These are phyloP conservation scores for Eupithecia tripunctaria DNA, from an alignment of 2,888 invertebrate genomes.

Conservation along the genomic window DNA sequence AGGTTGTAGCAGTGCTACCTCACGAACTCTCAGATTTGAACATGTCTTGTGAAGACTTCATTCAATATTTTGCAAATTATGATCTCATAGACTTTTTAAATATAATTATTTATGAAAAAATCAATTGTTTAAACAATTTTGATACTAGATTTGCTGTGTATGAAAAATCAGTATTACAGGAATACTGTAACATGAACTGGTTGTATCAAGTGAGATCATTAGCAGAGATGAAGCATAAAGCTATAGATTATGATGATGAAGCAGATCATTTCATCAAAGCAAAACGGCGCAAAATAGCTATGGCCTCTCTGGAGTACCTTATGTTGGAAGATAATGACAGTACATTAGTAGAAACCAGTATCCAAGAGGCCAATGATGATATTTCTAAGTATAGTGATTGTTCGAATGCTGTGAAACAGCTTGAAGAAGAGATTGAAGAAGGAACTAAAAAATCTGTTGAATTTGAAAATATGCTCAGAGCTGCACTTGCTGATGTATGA, in stretches of 20 bases:
- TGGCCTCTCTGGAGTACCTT: constrained; percentile 69
- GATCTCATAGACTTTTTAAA: constrained; percentile 83
- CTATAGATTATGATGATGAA: constrained; percentile 68
- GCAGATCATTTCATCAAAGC: constrained; percentile 67
- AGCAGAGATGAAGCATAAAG: constrained; percentile 68
- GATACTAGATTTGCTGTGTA: constrained; percentile 83
- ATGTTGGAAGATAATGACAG: constrained; percentile 73
- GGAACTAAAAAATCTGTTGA: constrained; percentile 74
- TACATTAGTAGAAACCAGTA: constrained; percentile 68
- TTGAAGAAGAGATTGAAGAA: constrained; percentile 78
- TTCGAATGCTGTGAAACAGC: constrained; percentile 69
- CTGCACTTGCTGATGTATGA: constrained; percentile 69
- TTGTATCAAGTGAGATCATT: constrained; percentile 77
- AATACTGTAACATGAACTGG: constrained; percentile 84
- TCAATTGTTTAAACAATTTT: constrained; percentile 75
- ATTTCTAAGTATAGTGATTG: constrained; percentile 67
- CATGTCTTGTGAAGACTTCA: constrained; percentile 68
- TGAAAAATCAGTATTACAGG: constrained; percentile 78
- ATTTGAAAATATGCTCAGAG: constrained; percentile 77
- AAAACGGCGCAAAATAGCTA: constrained; percentile 75
- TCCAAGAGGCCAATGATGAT: constrained; percentile 63
- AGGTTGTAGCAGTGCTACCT: constrained; percentile 75
- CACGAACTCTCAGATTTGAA: constrained; percentile 68
- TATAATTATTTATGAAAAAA: constrained; percentile 82
- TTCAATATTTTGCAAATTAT: constrained; percentile 69